These are phyloP conservation scores for Callionymus lyra DNA, from an alignment of 2,113 vertebrate genomes.

Conservation along the genomic window DNA sequence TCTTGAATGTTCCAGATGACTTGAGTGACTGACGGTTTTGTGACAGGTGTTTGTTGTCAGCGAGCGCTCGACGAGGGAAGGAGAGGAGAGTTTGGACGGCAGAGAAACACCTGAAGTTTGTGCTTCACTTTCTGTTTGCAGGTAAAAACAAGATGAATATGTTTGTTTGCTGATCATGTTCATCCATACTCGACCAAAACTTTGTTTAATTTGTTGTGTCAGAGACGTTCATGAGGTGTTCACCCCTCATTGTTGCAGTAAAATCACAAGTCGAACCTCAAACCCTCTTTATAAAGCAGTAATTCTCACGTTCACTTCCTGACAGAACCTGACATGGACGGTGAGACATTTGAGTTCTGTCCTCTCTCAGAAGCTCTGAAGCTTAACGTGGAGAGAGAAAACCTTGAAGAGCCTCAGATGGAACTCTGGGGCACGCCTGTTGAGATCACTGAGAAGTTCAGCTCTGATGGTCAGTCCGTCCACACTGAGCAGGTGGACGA, in stretches of 20 bases:
- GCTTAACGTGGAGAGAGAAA: constrained; percentile 6
- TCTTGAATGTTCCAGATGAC: not conserved
- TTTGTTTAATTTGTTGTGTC: too few species aligned
- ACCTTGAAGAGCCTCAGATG: constrained; percentile 1
- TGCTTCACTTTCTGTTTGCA: constrained; percentile 49
- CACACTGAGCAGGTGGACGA: constrained; percentile 13
- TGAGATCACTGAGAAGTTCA: constrained; percentile 38
- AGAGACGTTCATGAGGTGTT: too few species aligned
- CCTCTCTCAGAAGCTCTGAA: constrained; percentile 43
- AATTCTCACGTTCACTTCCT: constrained; percentile 1
- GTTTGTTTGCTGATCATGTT: not conserved
- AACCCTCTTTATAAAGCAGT: too few species aligned
- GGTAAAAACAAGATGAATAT: constrained; percentile 32
- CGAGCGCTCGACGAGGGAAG: constrained; percentile 32
- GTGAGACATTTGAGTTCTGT: constrained; percentile 15
- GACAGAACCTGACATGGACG: constrained; percentile 47
- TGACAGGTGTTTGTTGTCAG: constrained; percentile 46
- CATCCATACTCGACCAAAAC: too few species aligned
- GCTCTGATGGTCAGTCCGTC: not conserved
- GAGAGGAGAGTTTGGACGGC: constrained; percentile 48
- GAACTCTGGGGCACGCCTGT: not conserved
- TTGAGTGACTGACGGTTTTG: too few species aligned
- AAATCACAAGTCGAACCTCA: too few species aligned
- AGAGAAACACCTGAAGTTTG: constrained; percentile 54
- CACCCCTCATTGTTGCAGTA: too few species aligned